A percentile compares a stretch with the other conserved stretches of the same genome.
phyloP scores from a whole-genome alignment of 1,140 invertebrate genomes.

The Aphis craccivora region DNA sequence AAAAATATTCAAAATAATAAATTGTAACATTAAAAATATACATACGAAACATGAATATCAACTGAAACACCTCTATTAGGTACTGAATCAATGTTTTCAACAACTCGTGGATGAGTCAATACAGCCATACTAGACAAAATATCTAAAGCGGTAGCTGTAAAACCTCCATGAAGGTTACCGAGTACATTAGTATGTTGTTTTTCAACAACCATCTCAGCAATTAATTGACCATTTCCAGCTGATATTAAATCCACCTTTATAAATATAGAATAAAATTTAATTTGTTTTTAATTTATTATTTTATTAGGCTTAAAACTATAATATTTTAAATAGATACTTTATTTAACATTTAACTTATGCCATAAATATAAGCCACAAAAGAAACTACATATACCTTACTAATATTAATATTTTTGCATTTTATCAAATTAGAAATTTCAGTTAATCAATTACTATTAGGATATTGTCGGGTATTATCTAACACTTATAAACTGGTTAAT shows the following conservation, averaged over 20 bases:
- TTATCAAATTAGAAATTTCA: not conserved
- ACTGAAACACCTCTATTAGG: conserved; percentile 72
- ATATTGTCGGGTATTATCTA: not conserved
- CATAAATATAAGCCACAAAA: not conserved
- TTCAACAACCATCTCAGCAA: conserved; percentile 78
- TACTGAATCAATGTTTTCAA: conserved; percentile 64
- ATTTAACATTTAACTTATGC: not conserved
- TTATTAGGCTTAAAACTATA: conserved; percentile 3
- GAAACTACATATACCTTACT: not conserved
- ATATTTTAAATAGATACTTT: not conserved
- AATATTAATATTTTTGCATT: conserved; percentile 19
- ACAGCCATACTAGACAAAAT: conserved; percentile 82
- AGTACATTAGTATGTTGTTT: conserved; percentile 78
- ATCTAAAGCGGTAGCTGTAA: conserved; percentile 83
- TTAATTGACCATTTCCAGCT: conserved; percentile 73
- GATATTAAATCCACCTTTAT: conserved; percentile 74
- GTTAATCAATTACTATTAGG: not conserved
- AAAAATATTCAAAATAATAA: not conserved
- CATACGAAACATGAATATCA: conserved; percentile 76
- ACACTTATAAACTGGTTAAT: not conserved
- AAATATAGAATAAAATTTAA: conserved; percentile 60
- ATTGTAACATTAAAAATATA: conserved; percentile 29
- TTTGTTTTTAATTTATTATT: too few species aligned
- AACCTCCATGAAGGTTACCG: conserved; percentile 84
- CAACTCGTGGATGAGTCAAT: conserved; percentile 70